Evolutionary conservation across 64 coral and sea anemone genomes (phyloP), one percentile per base, ranked within the genome.

Genomic region (Porites lutea): DNA sequence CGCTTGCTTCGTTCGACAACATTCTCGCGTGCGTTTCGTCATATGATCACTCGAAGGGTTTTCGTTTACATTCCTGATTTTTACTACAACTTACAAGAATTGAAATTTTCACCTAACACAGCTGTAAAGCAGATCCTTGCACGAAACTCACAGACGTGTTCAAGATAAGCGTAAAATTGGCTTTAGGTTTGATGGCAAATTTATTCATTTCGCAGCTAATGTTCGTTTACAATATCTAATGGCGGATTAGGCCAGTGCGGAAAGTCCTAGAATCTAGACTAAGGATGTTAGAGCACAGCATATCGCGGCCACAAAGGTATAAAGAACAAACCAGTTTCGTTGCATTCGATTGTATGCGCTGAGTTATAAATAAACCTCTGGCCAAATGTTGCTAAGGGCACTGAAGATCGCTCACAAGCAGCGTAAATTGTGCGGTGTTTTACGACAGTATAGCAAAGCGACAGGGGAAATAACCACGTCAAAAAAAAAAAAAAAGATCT

Each of bases 371-470:
- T 48, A 74, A 51, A 21, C 10, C 65, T 15, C 45, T 18, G 48
- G 65, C 61, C 21, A 88, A 94, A 94, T 94, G 92, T 89, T 94
- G 92, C 87, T 85, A 75, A 22, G 92, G 59, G 70, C 67, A 69
- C 48, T 9, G 66, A 65, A 73, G 55, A 18, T 18, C 6, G 15
- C 74, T 72, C 61, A 69, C 66, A 54, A 83, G 52, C 86, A 27
- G 47, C 74, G 54, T 15, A 74, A 55, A 47, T 62, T 74, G 12
- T 43, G 61, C 46, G 22, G 44, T 80, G 66, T 89, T 69, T 71
- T 84, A 66, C 64, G 75, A 74, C 68, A 84, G 72, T 68, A 57
- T 16, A 5, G 63, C 7, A 8, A 22, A 23, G 54, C n/a, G 20
- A 60, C 23, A 11, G 10, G 77, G 54, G 69, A 71, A 89, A 16